Evolutionary conservation across 2,113 vertebrate species (phyloP), one percentile per base, ranked within the genome.

Genomic region (Perccottus glenii): DNA sequence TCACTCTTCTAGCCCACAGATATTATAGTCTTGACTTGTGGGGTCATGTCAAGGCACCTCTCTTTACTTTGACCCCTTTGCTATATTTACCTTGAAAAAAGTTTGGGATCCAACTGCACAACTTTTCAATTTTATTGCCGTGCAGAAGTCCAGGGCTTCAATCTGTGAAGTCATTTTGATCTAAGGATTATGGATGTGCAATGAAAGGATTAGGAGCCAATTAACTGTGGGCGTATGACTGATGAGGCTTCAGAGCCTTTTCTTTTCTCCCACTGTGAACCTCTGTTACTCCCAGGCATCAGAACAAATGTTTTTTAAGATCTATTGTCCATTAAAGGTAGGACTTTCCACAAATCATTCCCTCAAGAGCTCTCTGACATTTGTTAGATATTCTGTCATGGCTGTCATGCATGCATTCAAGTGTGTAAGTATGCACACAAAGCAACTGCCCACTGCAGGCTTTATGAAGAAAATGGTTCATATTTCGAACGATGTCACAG

Each of bases 201-300:
- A 87, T 86, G 59, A 69, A 64, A 69, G 75, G 77, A 82, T 87
- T 85, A 85, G 65, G 67, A 70, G 36, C 71, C 64, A 82, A 87
- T 87, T 86, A 87, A 77, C 33, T 73, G 32, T 52, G 71, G 56
- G 36, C 59, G 12, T 52, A 38, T 78, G 76, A 77, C 67, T 58
- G 53, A 81, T 72, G 78, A 68, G 76, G 78, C 61, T 81, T 79
- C 75, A 60, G 62, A 60, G 53, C 70, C 11, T 58, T 77, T 59
- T 70, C 71, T 80, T 70, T 11, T 27, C 64, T 67, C 67, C 75
- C 63, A 50, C 44, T 60, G 52, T 9, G 12, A 11, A 60, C 59
- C 58, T 16, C 14, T 9, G 3, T 55, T 53, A 49, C 19, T 45
- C 5, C 0, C 50, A 3, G 49, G 60, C 27, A 50, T 69, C 19